Conservation (phyloP, 2,113 vertebrate genomes). For the Petaurus breviceps region DNA sequence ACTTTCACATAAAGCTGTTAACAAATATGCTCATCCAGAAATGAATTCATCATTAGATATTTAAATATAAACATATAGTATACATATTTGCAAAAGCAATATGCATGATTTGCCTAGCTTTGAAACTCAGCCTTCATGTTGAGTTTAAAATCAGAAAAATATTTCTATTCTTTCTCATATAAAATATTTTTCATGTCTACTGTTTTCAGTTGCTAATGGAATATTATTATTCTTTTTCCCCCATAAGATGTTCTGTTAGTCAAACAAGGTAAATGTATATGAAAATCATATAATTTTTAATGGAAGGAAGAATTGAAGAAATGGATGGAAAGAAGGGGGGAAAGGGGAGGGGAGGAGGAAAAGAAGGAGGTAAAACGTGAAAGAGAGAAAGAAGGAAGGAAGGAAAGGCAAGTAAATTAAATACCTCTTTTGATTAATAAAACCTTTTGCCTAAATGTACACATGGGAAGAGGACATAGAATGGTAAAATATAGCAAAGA, state of each 20-base stretch:
- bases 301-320: neutral
- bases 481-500: neutral
- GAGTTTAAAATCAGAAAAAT: slow-evolving; percentile 11
- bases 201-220: neutral
- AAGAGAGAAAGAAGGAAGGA: neutral
- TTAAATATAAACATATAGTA: slow-evolving; percentile 17
- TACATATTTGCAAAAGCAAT: neutral
- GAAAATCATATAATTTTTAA: neutral
- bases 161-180: neutral
- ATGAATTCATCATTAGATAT: neutral
- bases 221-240: neutral
- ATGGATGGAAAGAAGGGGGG: neutral
- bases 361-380: neutral
- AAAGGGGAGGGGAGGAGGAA: neutral
- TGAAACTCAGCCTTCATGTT: neutral
- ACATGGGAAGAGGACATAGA: neutral
- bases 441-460: neutral
- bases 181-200: slow-evolving; percentile 6
- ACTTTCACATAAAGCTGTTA: neutral
- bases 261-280: neutral
- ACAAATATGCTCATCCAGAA: neutral
- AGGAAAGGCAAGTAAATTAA: neutral
- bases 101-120: neutral
- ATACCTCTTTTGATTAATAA: neutral
- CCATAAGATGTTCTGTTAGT: neutral